phyloP scores from a whole-genome alignment of 2,888 invertebrate species.

The Leptinotarsa tumamoca region DNA sequence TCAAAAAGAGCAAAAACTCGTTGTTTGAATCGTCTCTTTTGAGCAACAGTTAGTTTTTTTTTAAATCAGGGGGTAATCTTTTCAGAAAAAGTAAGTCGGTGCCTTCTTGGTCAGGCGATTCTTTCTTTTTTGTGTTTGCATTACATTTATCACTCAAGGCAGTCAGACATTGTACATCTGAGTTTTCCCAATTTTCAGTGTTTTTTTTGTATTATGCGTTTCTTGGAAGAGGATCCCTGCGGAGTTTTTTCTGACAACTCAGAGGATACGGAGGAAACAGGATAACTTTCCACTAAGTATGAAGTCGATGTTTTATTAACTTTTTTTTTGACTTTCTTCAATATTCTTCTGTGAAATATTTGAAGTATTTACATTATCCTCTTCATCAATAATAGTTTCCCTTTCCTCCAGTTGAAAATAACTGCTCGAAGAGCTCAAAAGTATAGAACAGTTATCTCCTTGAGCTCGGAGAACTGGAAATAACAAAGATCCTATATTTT shows the following conservation, averaged over 20 bases:
- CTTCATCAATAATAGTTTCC: neutral
- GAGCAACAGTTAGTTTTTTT: neutral
- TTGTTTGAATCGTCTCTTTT: neutral
- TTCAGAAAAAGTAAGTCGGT: neutral
- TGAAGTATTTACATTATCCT: conserved; percentile 18
- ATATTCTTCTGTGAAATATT: conserved; percentile 17
- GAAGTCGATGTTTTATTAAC: conserved; percentile 10
- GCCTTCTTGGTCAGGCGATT: neutral
- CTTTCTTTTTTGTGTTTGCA: neutral
- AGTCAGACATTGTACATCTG: neutral
- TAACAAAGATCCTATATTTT: no score
- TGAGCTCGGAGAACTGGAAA: no score
- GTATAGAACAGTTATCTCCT: no score
- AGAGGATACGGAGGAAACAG: neutral
- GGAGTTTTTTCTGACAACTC: neutral
- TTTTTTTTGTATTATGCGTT: neutral
- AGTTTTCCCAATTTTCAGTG: neutral
- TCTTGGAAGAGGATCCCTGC: neutral
- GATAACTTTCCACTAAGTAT: no score
- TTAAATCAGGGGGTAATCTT: neutral
- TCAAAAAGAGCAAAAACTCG: neutral
- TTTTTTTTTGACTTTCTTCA: conserved; percentile 15
- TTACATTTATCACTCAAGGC: neutral
- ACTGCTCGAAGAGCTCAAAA: neutral
- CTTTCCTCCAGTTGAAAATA: neutral